phyloP scores from a whole-genome alignment of 2,113 vertebrate species.

The Natator depressus region DNA sequence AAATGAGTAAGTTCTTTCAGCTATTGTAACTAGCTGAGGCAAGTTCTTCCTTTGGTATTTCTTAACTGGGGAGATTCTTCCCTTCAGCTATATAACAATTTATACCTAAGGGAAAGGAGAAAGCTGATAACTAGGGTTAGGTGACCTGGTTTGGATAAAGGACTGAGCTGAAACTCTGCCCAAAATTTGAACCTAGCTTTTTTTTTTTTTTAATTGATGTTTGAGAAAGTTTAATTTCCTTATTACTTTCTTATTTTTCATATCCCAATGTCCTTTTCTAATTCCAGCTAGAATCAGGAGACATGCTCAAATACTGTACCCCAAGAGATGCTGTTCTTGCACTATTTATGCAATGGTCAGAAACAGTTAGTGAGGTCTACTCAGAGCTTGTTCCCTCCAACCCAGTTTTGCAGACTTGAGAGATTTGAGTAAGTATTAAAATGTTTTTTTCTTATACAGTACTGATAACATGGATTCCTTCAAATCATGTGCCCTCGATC shows the following conservation, averaged over 20 bases:
- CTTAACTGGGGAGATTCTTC: slow-evolving; percentile 49
- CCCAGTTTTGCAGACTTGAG: rapidly evolving
- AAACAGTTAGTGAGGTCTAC: background rate
- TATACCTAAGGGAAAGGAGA: slow-evolving; percentile 21
- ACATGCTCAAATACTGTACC: background rate
- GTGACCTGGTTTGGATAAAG: slow-evolving; percentile 47
- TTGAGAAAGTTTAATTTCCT: background rate
- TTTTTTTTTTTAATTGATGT: background rate
- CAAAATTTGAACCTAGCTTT: slow-evolving; percentile 58
- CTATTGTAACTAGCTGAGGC: slow-evolving; percentile 57
- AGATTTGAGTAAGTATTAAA: background rate
- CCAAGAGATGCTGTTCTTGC: rapidly evolving
- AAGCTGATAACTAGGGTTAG: slow-evolving; percentile 55
- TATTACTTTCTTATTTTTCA: background rate
- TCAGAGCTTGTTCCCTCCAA: background rate
- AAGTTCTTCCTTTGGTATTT: slow-evolving; percentile 56
- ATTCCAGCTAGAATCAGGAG: background rate
- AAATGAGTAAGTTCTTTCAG: slow-evolving; percentile 32
- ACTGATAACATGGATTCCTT: background rate
- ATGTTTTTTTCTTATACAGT: no score
- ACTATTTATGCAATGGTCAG: background rate
- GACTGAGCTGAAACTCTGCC: slow-evolving; percentile 60
- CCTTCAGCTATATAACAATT: slow-evolving; percentile 50
- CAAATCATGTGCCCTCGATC: background rate
- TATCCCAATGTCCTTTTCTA: background rate